phyloP scores from a whole-genome alignment of 2,888 invertebrate species.

The Parnassius orleans region DNA sequence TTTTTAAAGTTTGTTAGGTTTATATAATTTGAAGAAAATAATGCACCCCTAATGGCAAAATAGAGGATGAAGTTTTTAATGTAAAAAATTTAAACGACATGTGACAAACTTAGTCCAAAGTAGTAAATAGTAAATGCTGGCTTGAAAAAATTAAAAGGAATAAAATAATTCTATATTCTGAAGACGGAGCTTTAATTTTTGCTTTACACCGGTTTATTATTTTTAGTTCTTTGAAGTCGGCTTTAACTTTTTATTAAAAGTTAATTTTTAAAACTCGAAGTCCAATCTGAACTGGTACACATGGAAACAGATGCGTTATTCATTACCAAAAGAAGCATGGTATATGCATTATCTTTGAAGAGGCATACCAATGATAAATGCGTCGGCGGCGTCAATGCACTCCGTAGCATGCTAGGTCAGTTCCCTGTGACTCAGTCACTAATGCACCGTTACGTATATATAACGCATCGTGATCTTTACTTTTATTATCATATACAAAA shows the following conservation, averaged over 20 bases:
- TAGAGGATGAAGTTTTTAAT: too few relatives aligned
- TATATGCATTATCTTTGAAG: slow-evolving; percentile 73
- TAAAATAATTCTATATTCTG: too few relatives aligned
- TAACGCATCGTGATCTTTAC: slow-evolving; percentile 62
- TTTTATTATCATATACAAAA: slow-evolving; percentile 39
- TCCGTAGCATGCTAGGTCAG: slow-evolving; percentile 78
- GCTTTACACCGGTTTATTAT: background rate
- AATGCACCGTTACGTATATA: slow-evolving; percentile 74
- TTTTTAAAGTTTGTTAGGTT: too few relatives aligned
- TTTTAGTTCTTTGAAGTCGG: background rate
- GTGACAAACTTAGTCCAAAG: too few relatives aligned
- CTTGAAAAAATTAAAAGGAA: too few relatives aligned
- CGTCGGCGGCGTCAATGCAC: slow-evolving; percentile 75
- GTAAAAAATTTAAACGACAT: too few relatives aligned
- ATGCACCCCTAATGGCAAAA: too few relatives aligned
- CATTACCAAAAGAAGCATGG: slow-evolving; percentile 64
- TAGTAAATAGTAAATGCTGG: too few relatives aligned
- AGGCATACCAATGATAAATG: slow-evolving; percentile 76
- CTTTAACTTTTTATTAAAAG: too few relatives aligned
- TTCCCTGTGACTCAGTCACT: slow-evolving; percentile 76
- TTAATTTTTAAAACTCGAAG: slow-evolving; percentile 7
- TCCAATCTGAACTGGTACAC: slow-evolving; percentile 43
- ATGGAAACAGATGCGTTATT: slow-evolving; percentile 73
- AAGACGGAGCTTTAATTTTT: too few relatives aligned
- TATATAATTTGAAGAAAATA: too few relatives aligned